phyloP scores from a whole-genome alignment of 2,888 invertebrate species.

The Synanthedon tipuliformis region DNA sequence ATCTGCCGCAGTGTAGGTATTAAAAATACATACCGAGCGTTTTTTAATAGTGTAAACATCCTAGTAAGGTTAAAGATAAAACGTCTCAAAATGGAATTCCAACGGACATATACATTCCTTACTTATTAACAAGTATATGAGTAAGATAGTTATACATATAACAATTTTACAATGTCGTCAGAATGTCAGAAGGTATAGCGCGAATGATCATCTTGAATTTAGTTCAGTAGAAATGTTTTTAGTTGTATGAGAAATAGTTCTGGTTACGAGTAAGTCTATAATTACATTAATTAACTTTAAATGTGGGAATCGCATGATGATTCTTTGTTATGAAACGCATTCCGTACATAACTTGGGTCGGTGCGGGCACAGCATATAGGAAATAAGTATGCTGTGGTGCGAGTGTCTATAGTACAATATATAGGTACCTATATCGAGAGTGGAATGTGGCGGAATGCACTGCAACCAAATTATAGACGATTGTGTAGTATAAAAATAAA shows the following conservation, averaged over 20 bases:
- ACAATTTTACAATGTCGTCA: not conserved
- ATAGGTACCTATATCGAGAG: no score
- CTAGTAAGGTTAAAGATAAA: conserved; percentile 25
- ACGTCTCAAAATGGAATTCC: conserved; percentile 33
- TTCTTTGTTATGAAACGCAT: not conserved
- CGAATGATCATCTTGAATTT: not conserved
- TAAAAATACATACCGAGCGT: conserved; percentile 20
- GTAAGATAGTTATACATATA: not conserved
- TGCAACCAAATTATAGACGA: no score
- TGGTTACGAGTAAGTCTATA: not conserved
- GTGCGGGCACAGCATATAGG: no score
- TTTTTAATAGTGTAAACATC: conserved; percentile 26
- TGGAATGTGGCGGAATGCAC: no score
- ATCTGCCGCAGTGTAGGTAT: no score
- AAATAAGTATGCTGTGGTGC: no score
- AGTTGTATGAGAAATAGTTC: not conserved
- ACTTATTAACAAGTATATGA: conserved; percentile 15
- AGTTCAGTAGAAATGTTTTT: not conserved
- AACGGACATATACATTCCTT: conserved; percentile 37
- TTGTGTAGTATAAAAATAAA: no score
- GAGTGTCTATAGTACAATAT: no score
- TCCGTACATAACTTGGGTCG: not conserved
- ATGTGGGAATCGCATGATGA: no score
- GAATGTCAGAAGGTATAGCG: not conserved
- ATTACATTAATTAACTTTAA: not conserved